Conservation (phyloP, 1,140 invertebrate genomes). For the Wasmannia auropunctata region DNA sequence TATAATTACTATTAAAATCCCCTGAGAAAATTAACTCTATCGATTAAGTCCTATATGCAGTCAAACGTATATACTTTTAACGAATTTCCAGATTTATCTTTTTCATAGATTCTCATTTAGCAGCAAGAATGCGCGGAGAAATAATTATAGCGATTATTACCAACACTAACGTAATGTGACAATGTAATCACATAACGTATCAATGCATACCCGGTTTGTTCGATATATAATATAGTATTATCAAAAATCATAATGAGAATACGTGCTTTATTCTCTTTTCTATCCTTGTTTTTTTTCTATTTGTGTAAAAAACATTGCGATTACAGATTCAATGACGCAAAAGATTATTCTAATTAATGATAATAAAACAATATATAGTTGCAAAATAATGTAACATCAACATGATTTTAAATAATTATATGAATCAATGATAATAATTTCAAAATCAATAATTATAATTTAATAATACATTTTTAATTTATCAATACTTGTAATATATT, state of each 20-base stretch:
- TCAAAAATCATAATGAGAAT: conserved; percentile 18
- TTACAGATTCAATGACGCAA: background rate
- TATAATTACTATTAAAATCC: conserved; percentile 42
- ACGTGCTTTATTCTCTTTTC: background rate
- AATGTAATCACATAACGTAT: conserved; percentile 53
- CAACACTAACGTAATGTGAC: conserved; percentile 50
- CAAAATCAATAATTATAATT: background rate
- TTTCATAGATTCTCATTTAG: conserved; percentile 9
- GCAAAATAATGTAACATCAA: too few species aligned
- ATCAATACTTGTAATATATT: background rate
- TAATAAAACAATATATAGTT: background rate
- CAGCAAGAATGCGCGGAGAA: background rate
- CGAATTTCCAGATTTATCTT: conserved; percentile 53
- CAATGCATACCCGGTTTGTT: conserved; percentile 51
- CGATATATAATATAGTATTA: conserved; percentile 55
- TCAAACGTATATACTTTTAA: conserved; percentile 27
- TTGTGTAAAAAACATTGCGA: background rate
- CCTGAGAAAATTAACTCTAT: conserved; percentile 24
- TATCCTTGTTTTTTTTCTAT: background rate
- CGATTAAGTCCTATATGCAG: background rate
- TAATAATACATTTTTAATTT: background rate
- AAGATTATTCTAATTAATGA: background rate
- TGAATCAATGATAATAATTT: too few species aligned
- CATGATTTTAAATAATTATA: too few species aligned
- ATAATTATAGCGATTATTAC: conserved; percentile 33